Conservation (phyloP, 92 coral and sea anemone species). For the Umimayanthus chanpuru region DNA sequence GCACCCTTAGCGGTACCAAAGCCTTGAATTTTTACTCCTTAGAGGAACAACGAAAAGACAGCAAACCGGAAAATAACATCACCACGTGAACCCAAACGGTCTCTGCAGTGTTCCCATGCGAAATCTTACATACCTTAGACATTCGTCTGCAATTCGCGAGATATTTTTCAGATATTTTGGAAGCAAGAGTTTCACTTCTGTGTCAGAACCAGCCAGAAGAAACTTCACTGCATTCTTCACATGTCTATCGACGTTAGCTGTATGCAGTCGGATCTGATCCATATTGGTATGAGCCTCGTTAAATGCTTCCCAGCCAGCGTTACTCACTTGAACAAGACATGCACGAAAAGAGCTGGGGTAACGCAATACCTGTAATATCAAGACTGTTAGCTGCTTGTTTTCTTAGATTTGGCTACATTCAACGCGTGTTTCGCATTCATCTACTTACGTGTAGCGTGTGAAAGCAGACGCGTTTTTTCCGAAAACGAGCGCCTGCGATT, state of each 20-base stretch:
- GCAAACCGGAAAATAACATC: too few species aligned
- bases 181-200: conserved; percentile 55
- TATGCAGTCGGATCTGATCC: conserved; percentile 60
- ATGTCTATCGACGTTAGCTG: conserved; percentile 58
- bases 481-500: too few species aligned
- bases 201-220: conserved; percentile 49
- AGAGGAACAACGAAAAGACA: too few species aligned
- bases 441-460: too few species aligned
- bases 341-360: conserved; percentile 71
- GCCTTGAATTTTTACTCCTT: too few species aligned
- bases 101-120: too few species aligned
- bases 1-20: too few species aligned
- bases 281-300: conserved; percentile 67
- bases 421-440: too few species aligned
- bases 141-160: conserved; percentile 51
- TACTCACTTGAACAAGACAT: conserved; percentile 70
- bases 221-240: conserved; percentile 62
- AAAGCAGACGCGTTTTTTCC: too few species aligned
- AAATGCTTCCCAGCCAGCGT: conserved; percentile 69
- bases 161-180: conserved; percentile 60
- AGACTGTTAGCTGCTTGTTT: too few species aligned
- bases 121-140: not conserved
- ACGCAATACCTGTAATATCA: not conserved
- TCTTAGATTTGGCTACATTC: too few species aligned
- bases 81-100: too few species aligned